A percentile compares a stretch with the other conserved stretches of the same genome.
Conservation (phyloP, 2,113 vertebrate species). For the Nycticryphes semicollaris region DNA sequence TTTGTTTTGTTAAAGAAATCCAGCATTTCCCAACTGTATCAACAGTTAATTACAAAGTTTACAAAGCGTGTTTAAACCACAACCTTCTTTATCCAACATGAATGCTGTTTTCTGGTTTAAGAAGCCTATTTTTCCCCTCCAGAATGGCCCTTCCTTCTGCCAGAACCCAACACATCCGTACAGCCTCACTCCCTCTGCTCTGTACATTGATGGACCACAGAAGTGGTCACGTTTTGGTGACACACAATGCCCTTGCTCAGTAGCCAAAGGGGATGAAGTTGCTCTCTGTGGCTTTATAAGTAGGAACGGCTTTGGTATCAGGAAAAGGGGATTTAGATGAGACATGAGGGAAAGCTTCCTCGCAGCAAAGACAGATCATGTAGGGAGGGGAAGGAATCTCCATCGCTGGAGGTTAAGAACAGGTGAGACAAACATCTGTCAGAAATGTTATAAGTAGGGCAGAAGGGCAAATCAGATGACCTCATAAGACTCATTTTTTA, state of each 20-base stretch:
- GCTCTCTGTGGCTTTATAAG: background rate
- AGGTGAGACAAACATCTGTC: constrained; percentile 65
- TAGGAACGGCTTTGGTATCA: background rate
- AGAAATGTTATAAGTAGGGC: constrained; percentile 24
- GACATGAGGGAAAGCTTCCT: background rate
- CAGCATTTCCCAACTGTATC: background rate
- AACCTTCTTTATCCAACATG: background rate
- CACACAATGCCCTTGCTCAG: too few species aligned
- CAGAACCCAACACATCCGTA: background rate
- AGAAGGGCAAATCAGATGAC: constrained; percentile 59
- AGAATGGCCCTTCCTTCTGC: background rate
- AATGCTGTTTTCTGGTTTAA: background rate
- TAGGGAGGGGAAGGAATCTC: background rate
- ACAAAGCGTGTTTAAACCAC: background rate
- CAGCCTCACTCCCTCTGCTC: background rate
- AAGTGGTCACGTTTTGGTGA: background rate
- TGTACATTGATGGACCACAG: accelerated
- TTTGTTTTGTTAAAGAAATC: background rate
- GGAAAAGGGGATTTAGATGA: background rate
- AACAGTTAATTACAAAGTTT: background rate
- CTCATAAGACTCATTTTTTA: constrained; percentile 1
- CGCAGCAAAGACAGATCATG: background rate
- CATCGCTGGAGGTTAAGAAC: constrained; percentile 23
- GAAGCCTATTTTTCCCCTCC: background rate
- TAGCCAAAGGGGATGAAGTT: background rate